Evolutionary conservation across 2,888 invertebrate genomes (phyloP), one percentile per base, ranked within the genome.

Genomic region (Blastobasis lacticolella): DNA sequence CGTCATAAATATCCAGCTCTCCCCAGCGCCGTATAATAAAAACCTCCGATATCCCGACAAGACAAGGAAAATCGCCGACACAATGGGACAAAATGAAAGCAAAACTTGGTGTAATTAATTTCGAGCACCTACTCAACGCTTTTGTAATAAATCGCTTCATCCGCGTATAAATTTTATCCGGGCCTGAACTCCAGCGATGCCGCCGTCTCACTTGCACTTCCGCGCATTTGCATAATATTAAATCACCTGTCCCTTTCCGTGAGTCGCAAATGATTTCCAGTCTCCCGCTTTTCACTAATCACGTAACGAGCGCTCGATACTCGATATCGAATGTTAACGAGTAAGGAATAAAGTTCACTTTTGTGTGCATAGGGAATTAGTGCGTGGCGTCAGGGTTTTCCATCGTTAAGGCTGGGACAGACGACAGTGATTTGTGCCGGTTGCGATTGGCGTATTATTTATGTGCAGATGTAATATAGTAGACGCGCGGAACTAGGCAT

Each of bases 61-160:
- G 70, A 75, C 73, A 71, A 66, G 74, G 70, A 69, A 70, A 77
- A 76, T 71, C 75, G 63, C 58, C 62, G 62, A 59, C 69, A 75
- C 78, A 78, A 77, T 71, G 71, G 70, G 63, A 74, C 75, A 73
- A 75, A 81, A 77, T 75, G 80, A 76, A 79, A 80, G 79, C 79
- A 78, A 80, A 79, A 80, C 81, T 81, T 81, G 71, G 66, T 65
- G 74, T 76, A 78, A 88, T 88, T 88, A 88, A 88, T 87, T 86
- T 84, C 75, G 69, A 85, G 85, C 81, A 82, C 80, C 80, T 53
- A 80, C 83, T 87, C 88, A 81, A 83, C 85, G 88, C 84, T 85
- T 84, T 81, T 79, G 86, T 86, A 83, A 88, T 88, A 88, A 88
- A 87, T 88, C 87, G 85, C 84, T 85, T 84, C 81, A 85, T 85